Conservation (phyloP, 2,113 vertebrate genomes). For the Ochotona princeps region DNA sequence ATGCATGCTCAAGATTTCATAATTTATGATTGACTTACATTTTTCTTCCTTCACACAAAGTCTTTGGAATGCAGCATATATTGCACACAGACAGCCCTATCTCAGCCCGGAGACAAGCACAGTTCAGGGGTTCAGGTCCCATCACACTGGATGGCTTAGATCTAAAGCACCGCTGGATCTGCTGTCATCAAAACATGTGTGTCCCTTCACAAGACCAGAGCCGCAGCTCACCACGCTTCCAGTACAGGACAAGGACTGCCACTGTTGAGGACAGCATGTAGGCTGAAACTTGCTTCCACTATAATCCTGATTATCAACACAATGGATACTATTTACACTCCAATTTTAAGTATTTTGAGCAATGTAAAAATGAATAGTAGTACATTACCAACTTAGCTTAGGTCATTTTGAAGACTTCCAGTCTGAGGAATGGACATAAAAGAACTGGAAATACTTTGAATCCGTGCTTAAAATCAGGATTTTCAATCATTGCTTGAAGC, state of each 20-base stretch:
- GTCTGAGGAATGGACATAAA: neutral
- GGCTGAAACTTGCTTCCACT: neutral
- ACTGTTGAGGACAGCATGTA: neutral
- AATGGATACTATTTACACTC: neutral
- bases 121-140: neutral
- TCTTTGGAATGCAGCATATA: neutral
- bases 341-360: neutral
- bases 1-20: neutral
- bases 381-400: neutral
- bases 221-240: neutral
- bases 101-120: neutral
- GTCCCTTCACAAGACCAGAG: neutral
- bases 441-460: neutral
- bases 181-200: neutral
- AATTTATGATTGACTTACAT: neutral
- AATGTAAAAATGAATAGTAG: neutral
- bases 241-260: neutral
- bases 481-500: neutral
- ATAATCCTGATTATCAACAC: neutral
- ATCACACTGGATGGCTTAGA: rapidly evolving
- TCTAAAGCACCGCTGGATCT: neutral
- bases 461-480: too few relatives aligned
- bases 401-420: neutral
- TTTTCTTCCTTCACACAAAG: neutral
- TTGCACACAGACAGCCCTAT: neutral